Percentiles rank a stretch among this genome's conserved stretches.
Conservation (phyloP, 2,797 vertebrate genomes). For the Eptatretus atami region DNA sequence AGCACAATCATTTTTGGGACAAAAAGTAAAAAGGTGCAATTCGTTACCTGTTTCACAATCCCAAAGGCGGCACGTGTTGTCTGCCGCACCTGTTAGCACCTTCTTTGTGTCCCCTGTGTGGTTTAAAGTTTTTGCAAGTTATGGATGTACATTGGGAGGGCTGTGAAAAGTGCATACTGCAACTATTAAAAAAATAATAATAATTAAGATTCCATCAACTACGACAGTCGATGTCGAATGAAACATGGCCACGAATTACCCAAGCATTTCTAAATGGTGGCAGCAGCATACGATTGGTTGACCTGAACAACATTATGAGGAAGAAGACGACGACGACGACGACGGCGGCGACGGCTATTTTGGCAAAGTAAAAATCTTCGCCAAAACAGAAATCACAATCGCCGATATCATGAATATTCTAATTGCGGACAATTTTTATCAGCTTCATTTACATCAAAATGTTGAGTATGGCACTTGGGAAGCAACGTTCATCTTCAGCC, state of each 20-base stretch:
- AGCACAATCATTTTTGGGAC: not conserved
- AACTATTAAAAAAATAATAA: not conserved
- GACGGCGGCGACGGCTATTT: not conserved
- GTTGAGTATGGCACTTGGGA: too few species aligned
- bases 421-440: too few species aligned
- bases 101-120: conserved; percentile 63
- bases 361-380: too few species aligned
- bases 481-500: too few species aligned
- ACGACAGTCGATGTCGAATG: too few species aligned
- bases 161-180: not conserved
- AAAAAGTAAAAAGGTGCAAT: not conserved
- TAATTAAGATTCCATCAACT: too few species aligned
- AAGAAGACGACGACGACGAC: not conserved
- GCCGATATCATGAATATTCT: too few species aligned
- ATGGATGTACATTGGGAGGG: not conserved
- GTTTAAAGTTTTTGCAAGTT: conserved; percentile 17
- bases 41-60: conserved; percentile 64
- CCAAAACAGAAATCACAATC: too few species aligned
- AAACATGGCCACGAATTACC: too few species aligned
- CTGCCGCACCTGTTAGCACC: conserved; percentile 72
- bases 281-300: too few species aligned
- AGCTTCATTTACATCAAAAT: too few species aligned
- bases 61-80: conserved; percentile 87
- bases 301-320: not conserved
- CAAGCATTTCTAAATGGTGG: too few species aligned